phyloP scores from a whole-genome alignment of 2,797 vertebrate genomes.

The Caiman crocodilus region DNA sequence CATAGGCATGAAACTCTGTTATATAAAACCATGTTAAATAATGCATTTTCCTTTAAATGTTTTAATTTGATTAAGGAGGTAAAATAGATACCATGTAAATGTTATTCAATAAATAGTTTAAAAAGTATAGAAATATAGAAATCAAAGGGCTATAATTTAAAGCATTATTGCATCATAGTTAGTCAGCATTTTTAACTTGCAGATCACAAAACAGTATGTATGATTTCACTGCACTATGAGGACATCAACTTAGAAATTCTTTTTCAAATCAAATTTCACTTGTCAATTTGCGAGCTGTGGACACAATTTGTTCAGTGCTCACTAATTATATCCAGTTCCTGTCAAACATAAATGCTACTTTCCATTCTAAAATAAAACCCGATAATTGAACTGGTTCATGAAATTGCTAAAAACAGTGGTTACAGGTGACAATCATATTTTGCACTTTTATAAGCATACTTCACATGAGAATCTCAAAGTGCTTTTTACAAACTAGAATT shows the following conservation, averaged over 20 bases:
- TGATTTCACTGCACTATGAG: slow-evolving; percentile 18
- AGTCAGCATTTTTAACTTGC: slow-evolving; percentile 66
- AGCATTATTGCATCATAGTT: slow-evolving; percentile 42
- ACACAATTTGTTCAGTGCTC: slow-evolving; percentile 4
- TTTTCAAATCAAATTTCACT: slow-evolving; percentile 46
- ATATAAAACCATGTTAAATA: slow-evolving; percentile 63
- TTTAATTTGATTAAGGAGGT: slow-evolving; percentile 64
- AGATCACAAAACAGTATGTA: slow-evolving; percentile 41
- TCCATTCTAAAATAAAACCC: slow-evolving; percentile 15
- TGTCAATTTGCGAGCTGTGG: slow-evolving; percentile 35
- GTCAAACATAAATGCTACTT: slow-evolving; percentile 42
- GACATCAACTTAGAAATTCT: slow-evolving; percentile 49
- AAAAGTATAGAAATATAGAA: slow-evolving; percentile 60
- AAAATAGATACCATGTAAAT: slow-evolving; percentile 61
- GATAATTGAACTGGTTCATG: not conserved
- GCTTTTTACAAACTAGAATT: not conserved
- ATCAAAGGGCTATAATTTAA: slow-evolving; percentile 65
- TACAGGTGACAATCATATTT: not conserved
- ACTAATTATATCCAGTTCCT: slow-evolving; percentile 28
- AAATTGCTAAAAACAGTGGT: not conserved
- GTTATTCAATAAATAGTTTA: slow-evolving; percentile 53
- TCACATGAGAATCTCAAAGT: not conserved
- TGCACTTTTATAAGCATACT: slow-evolving; percentile 14
- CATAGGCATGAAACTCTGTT: slow-evolving; percentile 20
- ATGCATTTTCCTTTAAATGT: slow-evolving; percentile 47